phyloP scores from a whole-genome alignment of 1,140 invertebrate genomes.

The Dendroctonus ponderosae region DNA sequence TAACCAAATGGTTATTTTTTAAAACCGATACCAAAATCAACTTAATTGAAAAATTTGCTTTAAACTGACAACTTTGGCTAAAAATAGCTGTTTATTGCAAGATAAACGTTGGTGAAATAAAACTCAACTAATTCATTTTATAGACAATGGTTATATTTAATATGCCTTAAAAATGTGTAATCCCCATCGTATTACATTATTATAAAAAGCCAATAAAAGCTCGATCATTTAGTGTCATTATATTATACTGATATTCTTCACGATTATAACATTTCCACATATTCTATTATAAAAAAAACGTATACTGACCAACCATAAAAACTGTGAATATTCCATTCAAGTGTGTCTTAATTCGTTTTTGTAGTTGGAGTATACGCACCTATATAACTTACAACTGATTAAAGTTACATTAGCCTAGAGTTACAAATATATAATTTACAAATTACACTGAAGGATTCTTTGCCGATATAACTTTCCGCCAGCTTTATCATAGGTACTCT shows the following conservation, averaged over 20 bases:
- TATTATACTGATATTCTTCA: conserved; percentile 51
- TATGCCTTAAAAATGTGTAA: conserved; percentile 50
- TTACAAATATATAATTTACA: conserved; percentile 49
- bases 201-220: conserved; percentile 52
- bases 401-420: conserved; percentile 41
- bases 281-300: conserved; percentile 35
- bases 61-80: too few relatives aligned
- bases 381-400: conserved; percentile 31
- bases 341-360: not conserved
- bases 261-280: conserved; percentile 48
- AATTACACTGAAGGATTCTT: conserved; percentile 44
- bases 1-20: too few relatives aligned
- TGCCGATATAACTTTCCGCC: conserved; percentile 44
- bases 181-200: conserved; percentile 50
- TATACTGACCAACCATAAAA: conserved; percentile 8
- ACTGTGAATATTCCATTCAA: not conserved
- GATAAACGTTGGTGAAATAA: conserved; percentile 25
- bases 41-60: too few relatives aligned
- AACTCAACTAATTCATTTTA: conserved; percentile 21
- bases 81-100: too few relatives aligned
- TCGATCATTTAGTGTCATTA: conserved; percentile 51
- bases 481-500: conserved; percentile 51
- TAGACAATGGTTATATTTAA: conserved; percentile 51
- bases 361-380: not conserved
- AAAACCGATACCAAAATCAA: too few relatives aligned